Evolutionary conservation across 64 coral and sea anemone genomes (phyloP).

Genomic region (Actinia tenebrosa): DNA sequence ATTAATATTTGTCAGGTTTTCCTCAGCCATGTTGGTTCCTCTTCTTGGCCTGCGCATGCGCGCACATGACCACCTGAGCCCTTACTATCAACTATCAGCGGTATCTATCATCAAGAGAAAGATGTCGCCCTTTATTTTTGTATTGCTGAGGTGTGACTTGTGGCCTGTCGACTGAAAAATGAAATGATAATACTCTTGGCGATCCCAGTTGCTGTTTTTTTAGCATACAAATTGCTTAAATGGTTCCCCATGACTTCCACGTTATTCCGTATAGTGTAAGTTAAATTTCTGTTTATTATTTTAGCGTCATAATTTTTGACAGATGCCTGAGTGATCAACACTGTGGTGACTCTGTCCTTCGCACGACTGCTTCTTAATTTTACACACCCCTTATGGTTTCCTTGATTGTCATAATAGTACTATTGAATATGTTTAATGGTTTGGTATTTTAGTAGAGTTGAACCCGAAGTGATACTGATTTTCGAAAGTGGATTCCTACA

Average conservation of each 20-base stretch:
- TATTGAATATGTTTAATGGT: too few relatives aligned
- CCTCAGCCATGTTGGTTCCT: slow-evolving; percentile 45
- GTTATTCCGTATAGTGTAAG: slow-evolving; percentile 57
- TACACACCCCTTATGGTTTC: too few relatives aligned
- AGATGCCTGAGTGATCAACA: too few relatives aligned
- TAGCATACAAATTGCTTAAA: slow-evolving; percentile 17
- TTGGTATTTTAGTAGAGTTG: too few relatives aligned
- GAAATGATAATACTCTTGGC: slow-evolving; percentile 31
- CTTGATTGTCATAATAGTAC: too few relatives aligned
- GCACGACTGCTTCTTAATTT: too few relatives aligned
- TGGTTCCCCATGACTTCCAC: slow-evolving; percentile 28
- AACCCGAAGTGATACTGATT: too few relatives aligned
- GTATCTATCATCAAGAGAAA: background rate
- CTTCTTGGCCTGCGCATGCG: background rate
- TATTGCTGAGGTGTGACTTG: too few relatives aligned
- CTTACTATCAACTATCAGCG: background rate
- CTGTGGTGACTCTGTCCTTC: too few relatives aligned
- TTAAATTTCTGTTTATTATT: background rate
- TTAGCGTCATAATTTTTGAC: background rate
- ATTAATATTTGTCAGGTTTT: slow-evolving; percentile 24
- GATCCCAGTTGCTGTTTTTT: slow-evolving; percentile 22
- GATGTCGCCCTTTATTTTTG: background rate
- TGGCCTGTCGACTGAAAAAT: background rate
- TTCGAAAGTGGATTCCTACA: too few relatives aligned
- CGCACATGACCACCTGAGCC: slow-evolving; percentile 8